A percentile compares a stretch with the other conserved stretches of the same genome.
These are phyloP conservation scores for Latrodectus geometricus DNA, from an alignment of 1,140 invertebrate species.

Conservation along the genomic window DNA sequence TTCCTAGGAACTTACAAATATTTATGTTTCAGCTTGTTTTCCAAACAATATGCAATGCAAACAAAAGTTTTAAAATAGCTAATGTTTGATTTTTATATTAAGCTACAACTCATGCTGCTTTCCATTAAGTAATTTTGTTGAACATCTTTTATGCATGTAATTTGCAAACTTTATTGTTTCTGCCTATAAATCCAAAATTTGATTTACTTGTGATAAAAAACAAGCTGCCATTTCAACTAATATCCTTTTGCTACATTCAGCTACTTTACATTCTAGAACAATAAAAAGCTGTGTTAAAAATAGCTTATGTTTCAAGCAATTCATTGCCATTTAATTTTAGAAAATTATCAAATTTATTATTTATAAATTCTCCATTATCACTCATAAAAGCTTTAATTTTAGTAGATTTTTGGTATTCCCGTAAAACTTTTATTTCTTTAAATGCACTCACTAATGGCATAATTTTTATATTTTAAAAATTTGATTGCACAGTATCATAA, in stretches of 20 bases:
- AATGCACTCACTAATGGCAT: background rate
- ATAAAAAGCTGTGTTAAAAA: constrained; percentile 69
- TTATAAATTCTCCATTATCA: background rate
- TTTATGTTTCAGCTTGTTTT: background rate
- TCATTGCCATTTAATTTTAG: background rate
- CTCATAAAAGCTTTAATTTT: constrained; percentile 5
- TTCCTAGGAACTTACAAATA: background rate
- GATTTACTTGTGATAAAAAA: constrained; percentile 64
- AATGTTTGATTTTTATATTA: background rate
- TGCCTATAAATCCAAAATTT: background rate
- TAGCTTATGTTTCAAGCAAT: background rate
- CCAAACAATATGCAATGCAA: constrained; percentile 4
- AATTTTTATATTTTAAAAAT: background rate
- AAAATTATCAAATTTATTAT: background rate
- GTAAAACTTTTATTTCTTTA: background rate
- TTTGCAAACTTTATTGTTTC: constrained; percentile 3
- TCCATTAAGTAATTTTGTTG: constrained; percentile 57
- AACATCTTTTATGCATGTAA: constrained; percentile 28
- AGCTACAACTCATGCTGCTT: constrained; percentile 49
- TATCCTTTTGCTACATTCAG: constrained; percentile 70
- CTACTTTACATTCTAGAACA: constrained; percentile 71
- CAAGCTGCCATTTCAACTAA: constrained; percentile 69
- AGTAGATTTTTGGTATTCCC: background rate
- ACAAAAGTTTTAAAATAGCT: constrained; percentile 35
- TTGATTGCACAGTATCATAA: background rate